Evolutionary conservation across 92 coral and sea anemone species (phyloP).

Genomic region (Phymanthus crucifer): DNA sequence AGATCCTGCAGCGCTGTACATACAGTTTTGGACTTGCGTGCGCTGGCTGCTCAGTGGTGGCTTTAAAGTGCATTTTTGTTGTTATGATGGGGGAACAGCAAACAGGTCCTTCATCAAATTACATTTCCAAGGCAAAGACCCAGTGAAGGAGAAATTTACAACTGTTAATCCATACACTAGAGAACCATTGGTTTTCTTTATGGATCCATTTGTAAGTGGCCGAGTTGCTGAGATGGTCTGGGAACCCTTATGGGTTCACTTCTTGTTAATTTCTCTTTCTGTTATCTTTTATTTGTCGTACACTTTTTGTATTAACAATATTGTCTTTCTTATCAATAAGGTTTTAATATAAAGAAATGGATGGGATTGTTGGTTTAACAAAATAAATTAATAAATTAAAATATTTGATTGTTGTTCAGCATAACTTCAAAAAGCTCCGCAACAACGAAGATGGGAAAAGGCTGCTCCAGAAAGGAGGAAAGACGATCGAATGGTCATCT

Average conservation of each 20-base stretch:
- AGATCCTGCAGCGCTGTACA: conserved; percentile 48
- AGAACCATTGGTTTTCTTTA: not conserved
- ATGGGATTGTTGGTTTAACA: too few relatives aligned
- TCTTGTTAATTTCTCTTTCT: too few relatives aligned
- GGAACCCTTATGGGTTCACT: too few relatives aligned
- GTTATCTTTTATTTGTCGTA: not conserved
- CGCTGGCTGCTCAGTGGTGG: conserved; percentile 33
- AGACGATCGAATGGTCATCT: conserved; percentile 39
- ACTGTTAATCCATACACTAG: not conserved
- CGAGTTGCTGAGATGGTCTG: too few relatives aligned
- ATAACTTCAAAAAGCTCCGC: conserved; percentile 50
- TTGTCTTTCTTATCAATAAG: not conserved
- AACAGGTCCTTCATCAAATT: conserved; percentile 50
- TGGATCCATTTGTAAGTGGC: not conserved
- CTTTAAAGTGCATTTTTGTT: conserved; percentile 34
- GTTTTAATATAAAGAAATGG: not conserved
- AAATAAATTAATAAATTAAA: too few relatives aligned
- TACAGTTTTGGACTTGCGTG: conserved; percentile 46
- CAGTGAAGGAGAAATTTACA: not conserved
- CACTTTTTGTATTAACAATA: not conserved
- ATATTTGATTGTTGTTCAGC: conserved; percentile 15
- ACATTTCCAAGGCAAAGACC: conserved; percentile 49
- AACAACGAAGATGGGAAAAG: conserved; percentile 44
- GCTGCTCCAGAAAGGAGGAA: conserved; percentile 9
- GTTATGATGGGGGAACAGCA: conserved; percentile 55